Conservation (phyloP, 2,797 vertebrate genomes). For the Alca torda region DNA sequence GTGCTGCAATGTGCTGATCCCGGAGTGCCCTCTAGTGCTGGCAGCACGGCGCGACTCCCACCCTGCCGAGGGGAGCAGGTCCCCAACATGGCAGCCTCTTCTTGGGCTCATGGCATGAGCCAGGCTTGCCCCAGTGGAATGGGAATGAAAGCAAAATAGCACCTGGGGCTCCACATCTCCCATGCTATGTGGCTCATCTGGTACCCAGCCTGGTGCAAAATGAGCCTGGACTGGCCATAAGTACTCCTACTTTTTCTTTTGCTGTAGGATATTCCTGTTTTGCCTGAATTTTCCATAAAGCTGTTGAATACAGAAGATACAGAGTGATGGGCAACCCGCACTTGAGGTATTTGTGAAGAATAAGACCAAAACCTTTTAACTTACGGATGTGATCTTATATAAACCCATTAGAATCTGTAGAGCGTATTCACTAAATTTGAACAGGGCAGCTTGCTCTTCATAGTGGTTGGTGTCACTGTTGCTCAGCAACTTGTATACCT, state of each 20-base stretch:
- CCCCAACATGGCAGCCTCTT: neutral
- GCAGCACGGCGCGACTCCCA: neutral
- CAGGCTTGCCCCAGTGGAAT: too few species aligned
- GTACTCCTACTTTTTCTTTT: neutral
- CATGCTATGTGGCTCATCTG: rapidly evolving
- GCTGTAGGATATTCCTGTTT: rapidly evolving
- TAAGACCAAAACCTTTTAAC: neutral
- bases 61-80: neutral
- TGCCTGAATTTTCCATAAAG: neutral
- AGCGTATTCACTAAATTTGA: neutral
- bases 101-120: neutral
- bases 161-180: neutral
- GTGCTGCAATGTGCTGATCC: neutral
- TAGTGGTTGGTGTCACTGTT: neutral
- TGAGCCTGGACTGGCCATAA: rapidly evolving
- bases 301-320: neutral
- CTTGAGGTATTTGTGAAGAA: neutral
- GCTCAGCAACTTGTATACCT: neutral
- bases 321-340: neutral
- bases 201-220: too few species aligned
- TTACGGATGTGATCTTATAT: neutral
- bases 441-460: neutral
- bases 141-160: rapidly evolving
- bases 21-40: conserved; percentile 52
- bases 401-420: neutral